Evolutionary conservation across 2,888 invertebrate genomes (phyloP), one percentile per base, ranked within the genome.

Genomic region (Plebejus melissa): DNA sequence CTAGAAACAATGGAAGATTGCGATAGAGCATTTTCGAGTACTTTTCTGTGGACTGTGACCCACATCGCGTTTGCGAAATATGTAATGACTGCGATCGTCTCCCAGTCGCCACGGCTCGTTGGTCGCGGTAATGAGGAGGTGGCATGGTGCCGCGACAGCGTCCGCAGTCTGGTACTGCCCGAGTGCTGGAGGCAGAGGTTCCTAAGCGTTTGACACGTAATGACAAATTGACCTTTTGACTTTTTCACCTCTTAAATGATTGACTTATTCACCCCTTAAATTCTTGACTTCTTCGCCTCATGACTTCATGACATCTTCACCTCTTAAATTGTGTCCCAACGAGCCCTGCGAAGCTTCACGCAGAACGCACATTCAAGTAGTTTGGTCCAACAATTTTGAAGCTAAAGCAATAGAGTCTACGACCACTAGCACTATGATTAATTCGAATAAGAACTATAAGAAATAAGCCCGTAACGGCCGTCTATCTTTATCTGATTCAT

Each of bases 401-500:
- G 16, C 54, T 11, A 28, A 28, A 4, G 4, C 65, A 36, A 32
- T 65, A 60, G 11, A 16, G 32, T 5, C 65, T 32, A 5, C 32
- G 32, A 65, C 32, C 11, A 65, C 9, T 13, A 71, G 46, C 46
- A 50, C 4, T 13, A 22, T 46, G 46, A 50, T 46, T 41, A 13
- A 71, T 16, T 13, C 22, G 22, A 28, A 71, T 65, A 16, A 65
- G 16, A 65, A 32, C 22, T 60, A 71, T 65, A 65, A 65, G 32
- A 65, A 32, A 4, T 60, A 28, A 60, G 60, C 71, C 13, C 11
- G 22, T 46, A 46, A 46, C 71, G 28, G n/a, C 71, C 46, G 28
- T 50, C 71, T 46, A 71, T 46, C 28, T 46, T 16, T 65, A 65
- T 65, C 65, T 46, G 50, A 70, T 41, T 41, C 41, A n/a, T 71